These are phyloP conservation scores for Limnodromus scolopaceus DNA, from an alignment of 2,797 vertebrate genomes.

Conservation along the genomic window DNA sequence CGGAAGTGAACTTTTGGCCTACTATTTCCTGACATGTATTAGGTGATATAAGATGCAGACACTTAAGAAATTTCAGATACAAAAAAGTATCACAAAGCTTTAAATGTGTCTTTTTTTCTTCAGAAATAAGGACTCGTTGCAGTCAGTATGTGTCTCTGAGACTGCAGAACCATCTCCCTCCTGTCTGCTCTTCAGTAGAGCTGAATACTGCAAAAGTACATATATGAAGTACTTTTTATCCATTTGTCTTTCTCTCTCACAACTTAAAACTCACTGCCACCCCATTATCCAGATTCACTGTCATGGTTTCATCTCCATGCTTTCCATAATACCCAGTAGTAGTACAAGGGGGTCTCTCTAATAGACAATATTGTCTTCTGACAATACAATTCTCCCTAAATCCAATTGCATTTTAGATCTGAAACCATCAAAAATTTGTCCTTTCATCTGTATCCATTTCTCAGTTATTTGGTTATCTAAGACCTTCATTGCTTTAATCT, in stretches of 20 bases:
- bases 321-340: neutral
- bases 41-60: neutral
- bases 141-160: neutral
- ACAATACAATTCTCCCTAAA: neutral
- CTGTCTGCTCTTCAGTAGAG: neutral
- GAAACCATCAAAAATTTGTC: neutral
- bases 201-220: neutral
- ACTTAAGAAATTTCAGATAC: neutral
- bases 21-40: neutral
- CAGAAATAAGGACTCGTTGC: neutral
- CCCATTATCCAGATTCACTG: neutral
- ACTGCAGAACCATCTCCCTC: neutral
- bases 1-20: neutral
- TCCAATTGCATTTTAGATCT: neutral
- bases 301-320: neutral
- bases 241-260: neutral
- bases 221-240: neutral
- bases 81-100: neutral
- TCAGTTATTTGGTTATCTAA: neutral
- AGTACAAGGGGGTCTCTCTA: neutral
- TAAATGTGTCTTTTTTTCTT: neutral
- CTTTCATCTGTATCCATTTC: neutral
- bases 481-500: neutral
- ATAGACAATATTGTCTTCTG: neutral
- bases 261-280: neutral